These are phyloP conservation scores for Phalacrocorax aristotelis DNA, from an alignment of 2,113 vertebrate genomes.

Conservation along the genomic window DNA sequence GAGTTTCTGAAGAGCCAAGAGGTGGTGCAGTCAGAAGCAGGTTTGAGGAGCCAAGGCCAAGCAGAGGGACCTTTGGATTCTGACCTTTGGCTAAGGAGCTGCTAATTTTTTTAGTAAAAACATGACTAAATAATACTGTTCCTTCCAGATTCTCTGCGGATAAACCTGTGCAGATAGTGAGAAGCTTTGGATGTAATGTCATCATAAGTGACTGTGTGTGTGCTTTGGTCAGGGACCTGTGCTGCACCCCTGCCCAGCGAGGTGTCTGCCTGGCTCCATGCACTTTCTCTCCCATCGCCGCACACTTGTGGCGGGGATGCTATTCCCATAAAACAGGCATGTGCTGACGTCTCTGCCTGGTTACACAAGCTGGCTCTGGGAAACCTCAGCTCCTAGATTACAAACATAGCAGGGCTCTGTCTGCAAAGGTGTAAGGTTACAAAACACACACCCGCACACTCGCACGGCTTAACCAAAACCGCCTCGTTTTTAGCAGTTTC, in stretches of 20 bases:
- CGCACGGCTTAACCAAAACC: slow-evolving; percentile 19
- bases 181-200: background rate
- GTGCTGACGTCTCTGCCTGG: slow-evolving; percentile 14
- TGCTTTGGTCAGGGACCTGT: background rate
- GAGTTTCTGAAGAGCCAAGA: background rate
- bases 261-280: background rate
- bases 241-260: background rate
- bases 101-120: background rate
- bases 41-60: background rate
- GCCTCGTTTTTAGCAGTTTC: slow-evolving; percentile 42
- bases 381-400: slow-evolving; percentile 52
- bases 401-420: slow-evolving; percentile 47
- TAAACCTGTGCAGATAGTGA: background rate
- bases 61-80: background rate
- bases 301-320: background rate
- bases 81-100: background rate
- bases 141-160: background rate
- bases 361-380: slow-evolving; percentile 18
- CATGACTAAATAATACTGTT: background rate
- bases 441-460: slow-evolving; percentile 36
- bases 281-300: background rate
- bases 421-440: slow-evolving; percentile 58
- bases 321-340: slow-evolving; percentile 38
- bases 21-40: background rate
- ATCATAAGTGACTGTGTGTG: background rate